phyloP scores from a whole-genome alignment of 1,140 invertebrate species.

The Temnothorax curvispinosus region DNA sequence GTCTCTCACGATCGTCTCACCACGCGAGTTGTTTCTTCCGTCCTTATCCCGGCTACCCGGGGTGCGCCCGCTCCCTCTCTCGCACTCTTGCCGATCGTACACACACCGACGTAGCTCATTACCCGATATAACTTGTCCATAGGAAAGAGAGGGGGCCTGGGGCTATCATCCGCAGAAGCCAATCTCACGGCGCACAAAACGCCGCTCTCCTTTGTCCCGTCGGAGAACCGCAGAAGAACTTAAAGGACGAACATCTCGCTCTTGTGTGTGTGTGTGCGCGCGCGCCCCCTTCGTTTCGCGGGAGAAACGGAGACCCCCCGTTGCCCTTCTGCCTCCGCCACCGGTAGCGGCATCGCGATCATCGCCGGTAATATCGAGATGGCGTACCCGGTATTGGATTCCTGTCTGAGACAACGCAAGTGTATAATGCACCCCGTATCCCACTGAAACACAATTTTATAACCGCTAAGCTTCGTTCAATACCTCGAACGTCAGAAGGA shows the following conservation, averaged over 20 bases:
- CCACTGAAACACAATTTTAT: slow-evolving; percentile 6
- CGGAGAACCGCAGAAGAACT: slow-evolving; percentile 51
- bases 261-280: background rate
- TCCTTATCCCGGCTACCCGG: slow-evolving; percentile 19
- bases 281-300: slow-evolving; percentile 23
- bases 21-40: slow-evolving; percentile 23
- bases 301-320: background rate
- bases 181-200: slow-evolving; percentile 81
- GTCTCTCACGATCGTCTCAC: slow-evolving; percentile 37
- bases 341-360: slow-evolving; percentile 21
- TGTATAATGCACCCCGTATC: background rate
- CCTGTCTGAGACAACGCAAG: slow-evolving; percentile 24
- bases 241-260: slow-evolving; percentile 22
- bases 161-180: slow-evolving; percentile 84
- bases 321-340: background rate
- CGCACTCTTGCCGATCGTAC: slow-evolving; percentile 12
- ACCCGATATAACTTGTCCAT: slow-evolving; percentile 80
- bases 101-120: slow-evolving; percentile 70
- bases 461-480: background rate
- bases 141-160: slow-evolving; percentile 66
- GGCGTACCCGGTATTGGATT: slow-evolving; percentile 27
- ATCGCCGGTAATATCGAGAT: slow-evolving; percentile 28
- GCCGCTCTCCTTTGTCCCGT: slow-evolving; percentile 68
- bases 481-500: background rate
- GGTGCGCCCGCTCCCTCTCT: slow-evolving; percentile 22